Evolutionary conservation across 2,797 vertebrate genomes (phyloP).

Genomic region (Cynodonichthys magdalenae): DNA sequence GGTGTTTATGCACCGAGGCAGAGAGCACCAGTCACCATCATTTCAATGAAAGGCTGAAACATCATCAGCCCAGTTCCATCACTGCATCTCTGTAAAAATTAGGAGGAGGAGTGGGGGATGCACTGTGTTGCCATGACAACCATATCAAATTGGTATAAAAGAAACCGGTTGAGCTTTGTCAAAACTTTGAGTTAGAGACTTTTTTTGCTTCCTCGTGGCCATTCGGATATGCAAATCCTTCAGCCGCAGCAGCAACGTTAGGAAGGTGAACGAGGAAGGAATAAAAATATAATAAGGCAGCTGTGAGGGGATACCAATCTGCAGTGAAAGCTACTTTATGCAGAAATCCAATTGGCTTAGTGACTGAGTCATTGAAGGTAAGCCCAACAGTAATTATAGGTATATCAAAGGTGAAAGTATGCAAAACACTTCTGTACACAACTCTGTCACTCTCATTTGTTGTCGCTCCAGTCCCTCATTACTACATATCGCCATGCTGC

Average conservation of each 20-base stretch:
- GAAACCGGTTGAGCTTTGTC: constrained; percentile 31
- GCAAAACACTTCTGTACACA: constrained; percentile 63
- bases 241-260: constrained; percentile 20
- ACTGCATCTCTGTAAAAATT: constrained; percentile 10
- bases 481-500: constrained; percentile 50
- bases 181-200: constrained; percentile 36
- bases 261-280: constrained; percentile 17
- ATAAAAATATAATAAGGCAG: constrained; percentile 64
- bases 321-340: constrained; percentile 70
- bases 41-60: constrained; percentile 70
- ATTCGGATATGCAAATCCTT: constrained; percentile 57
- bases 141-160: constrained; percentile 54
- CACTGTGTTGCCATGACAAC: constrained; percentile 58
- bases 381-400: constrained; percentile 75
- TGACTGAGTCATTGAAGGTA: constrained; percentile 72
- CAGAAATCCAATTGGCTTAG: constrained; percentile 76
- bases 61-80: constrained; percentile 58
- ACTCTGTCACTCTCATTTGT: constrained; percentile 26
- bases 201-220: constrained; percentile 19
- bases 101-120: background rate
- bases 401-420: constrained; percentile 78
- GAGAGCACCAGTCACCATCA: constrained; percentile 59
- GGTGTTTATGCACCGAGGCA: constrained; percentile 57
- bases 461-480: constrained; percentile 46
- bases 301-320: constrained; percentile 70